A percentile compares a stretch with the other conserved stretches of the same genome.
phyloP scores from a whole-genome alignment of 1,140 invertebrate genomes.

The Adelges cooleyi region DNA sequence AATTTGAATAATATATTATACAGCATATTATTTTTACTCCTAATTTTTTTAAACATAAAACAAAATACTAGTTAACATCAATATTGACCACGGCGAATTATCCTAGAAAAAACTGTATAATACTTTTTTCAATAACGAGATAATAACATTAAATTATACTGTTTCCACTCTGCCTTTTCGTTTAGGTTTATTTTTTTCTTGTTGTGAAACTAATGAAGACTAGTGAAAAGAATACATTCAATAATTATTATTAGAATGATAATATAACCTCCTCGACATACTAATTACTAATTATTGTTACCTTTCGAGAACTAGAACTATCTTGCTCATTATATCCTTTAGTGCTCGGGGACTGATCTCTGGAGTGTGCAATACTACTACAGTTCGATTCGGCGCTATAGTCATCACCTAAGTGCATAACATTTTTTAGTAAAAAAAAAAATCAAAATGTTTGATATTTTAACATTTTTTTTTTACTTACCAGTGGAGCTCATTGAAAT shows the following conservation, averaged over 20 bases:
- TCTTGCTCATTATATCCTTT: neutral
- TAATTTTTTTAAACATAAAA: no score
- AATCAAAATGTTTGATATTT: neutral
- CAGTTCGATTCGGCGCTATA: conserved; percentile 14
- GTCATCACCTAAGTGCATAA: neutral
- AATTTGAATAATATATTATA: no score
- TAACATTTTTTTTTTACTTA: neutral
- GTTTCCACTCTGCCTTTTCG: conserved; percentile 22
- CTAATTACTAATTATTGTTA: neutral
- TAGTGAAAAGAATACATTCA: neutral
- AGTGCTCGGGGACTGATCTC: conserved; percentile 1
- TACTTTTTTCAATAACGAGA: neutral
- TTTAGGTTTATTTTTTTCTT: conserved; percentile 6
- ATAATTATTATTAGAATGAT: neutral
- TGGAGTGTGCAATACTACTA: neutral
- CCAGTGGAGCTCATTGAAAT: neutral
- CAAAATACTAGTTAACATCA: no score
- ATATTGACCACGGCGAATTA: no score
- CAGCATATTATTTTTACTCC: no score
- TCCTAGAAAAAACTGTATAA: neutral
- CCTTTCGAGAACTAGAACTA: neutral
- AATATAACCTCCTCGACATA: neutral
- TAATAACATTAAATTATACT: neutral
- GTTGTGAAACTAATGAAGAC: neutral
- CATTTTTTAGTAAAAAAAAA: neutral